These are phyloP conservation scores for Liasis olivaceus DNA, from an alignment of 2,797 vertebrate genomes.

Conservation along the genomic window DNA sequence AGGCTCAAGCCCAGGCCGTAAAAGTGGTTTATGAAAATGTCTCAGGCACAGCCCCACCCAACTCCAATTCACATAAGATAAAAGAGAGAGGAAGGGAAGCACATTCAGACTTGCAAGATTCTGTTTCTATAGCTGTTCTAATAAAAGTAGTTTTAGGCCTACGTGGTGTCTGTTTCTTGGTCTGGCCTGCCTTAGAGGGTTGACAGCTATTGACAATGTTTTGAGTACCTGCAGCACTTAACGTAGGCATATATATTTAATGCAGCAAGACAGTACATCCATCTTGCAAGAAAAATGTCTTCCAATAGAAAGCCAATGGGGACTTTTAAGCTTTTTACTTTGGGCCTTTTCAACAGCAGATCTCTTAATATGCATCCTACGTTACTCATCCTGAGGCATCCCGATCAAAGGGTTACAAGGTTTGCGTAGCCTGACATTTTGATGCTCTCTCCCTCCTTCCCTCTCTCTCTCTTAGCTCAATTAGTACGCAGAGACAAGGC, in stretches of 20 bases:
- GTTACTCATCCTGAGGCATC: neutral
- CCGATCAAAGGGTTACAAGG: conserved; percentile 2
- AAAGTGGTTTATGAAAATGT: neutral
- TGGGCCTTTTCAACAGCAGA: neutral
- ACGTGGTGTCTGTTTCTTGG: neutral
- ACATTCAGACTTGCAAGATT: neutral
- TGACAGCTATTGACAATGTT: neutral
- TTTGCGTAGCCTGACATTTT: conserved; percentile 29
- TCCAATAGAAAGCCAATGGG: neutral
- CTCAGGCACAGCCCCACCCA: neutral
- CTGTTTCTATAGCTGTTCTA: neutral
- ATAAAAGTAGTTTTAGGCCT: neutral
- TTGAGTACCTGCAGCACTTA: neutral
- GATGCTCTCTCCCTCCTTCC: conserved; percentile 3
- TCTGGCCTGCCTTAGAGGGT: neutral
- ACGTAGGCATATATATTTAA: neutral
- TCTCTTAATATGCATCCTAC: neutral
- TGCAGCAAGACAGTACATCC: neutral
- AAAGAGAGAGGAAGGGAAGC: neutral
- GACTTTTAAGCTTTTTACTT: neutral
- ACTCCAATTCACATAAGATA: neutral
- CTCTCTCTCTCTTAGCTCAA: neutral
- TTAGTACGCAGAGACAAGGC: neutral
- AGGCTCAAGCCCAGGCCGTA: neutral
- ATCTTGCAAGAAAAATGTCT: neutral